Evolutionary conservation across 2,113 vertebrate genomes (phyloP), one percentile per base, ranked within the genome.

Genomic region (Rousettus leschenaultii): DNA sequence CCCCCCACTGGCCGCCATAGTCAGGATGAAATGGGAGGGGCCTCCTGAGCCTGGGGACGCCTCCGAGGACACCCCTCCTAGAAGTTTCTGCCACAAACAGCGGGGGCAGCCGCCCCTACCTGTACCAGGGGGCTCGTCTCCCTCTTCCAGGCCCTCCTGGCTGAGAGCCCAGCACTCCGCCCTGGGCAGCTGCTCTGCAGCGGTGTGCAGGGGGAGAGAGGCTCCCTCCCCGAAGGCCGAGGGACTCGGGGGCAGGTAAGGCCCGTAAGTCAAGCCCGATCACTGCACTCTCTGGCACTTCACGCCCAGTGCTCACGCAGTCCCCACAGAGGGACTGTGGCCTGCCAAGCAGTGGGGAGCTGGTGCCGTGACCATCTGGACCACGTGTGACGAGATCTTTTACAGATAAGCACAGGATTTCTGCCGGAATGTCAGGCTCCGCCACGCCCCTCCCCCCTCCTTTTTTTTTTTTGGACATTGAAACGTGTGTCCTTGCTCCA

Each of bases 401-500:
- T 0, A 8, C 70, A 15, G 24, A 51, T 53, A 91, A 90, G 70
- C 8, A 35, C 63, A 51, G 77, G 53, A 84, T 70, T 63, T 59
- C 51, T 63, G 40, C 88, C 63, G 77, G 95, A 75, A 93, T 68
- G 91, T 74, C 95, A 88, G 51, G 7, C 87, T 66, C 79, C 3
- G 40, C 70, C 63, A 19, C 1, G 33, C 43, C 38, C 38, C 38
- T 87, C 15, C 45, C 70, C 63, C 24, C 2, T 26, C 43, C 38
- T 30, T 30, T 82, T 43, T 43, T 43, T 55, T 40, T 85, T 86
- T 74, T 6, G n/a, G 30, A 51, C 82, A 18, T n/a, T 45, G 48
- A 96, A 95, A 74, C 90, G 30, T 33, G 59, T 93, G 93, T 88
- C 95, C 11, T 55, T 48, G 87, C 86, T 65, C 63, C 78, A 61